Evolutionary conservation across 2,113 vertebrate species (phyloP).

Genomic region (Setophaga coronata): DNA sequence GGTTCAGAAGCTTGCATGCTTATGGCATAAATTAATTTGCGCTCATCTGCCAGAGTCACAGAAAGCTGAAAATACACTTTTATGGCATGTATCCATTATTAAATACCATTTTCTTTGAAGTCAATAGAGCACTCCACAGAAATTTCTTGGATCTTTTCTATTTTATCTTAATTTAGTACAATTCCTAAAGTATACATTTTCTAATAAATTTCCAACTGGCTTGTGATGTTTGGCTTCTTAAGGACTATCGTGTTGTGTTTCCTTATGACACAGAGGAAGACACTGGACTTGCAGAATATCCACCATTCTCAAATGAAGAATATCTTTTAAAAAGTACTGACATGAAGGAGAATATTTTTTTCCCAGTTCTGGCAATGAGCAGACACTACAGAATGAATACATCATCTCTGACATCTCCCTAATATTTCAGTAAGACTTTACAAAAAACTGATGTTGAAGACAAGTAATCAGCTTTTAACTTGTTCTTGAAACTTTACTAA

Average conservation of each 20-base stretch:
- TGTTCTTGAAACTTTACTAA: not conserved
- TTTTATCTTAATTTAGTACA: not conserved
- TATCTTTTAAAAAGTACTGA: not conserved
- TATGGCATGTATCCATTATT: not conserved
- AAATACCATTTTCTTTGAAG: not conserved
- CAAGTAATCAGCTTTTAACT: not conserved
- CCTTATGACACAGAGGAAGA: not conserved
- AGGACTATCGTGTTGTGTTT: not conserved
- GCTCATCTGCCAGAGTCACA: not conserved
- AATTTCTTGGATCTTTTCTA: not conserved
- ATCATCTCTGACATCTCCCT: not conserved
- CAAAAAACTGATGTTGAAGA: not conserved
- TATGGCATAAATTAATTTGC: slow-evolving; percentile 21
- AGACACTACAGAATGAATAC: not conserved
- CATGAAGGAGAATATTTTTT: not conserved
- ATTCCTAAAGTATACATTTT: not conserved
- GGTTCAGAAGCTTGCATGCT: not conserved
- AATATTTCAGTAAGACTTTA: not conserved
- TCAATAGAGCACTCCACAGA: not conserved
- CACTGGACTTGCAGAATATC: not conserved
- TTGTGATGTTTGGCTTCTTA: not conserved
- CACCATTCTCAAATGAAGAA: not conserved
- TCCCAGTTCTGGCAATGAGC: not conserved
- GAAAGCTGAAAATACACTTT: slow-evolving; percentile 6
- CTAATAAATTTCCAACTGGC: not conserved